phyloP scores from a whole-genome alignment of 2,113 vertebrate species.

The Symphodus melops region DNA sequence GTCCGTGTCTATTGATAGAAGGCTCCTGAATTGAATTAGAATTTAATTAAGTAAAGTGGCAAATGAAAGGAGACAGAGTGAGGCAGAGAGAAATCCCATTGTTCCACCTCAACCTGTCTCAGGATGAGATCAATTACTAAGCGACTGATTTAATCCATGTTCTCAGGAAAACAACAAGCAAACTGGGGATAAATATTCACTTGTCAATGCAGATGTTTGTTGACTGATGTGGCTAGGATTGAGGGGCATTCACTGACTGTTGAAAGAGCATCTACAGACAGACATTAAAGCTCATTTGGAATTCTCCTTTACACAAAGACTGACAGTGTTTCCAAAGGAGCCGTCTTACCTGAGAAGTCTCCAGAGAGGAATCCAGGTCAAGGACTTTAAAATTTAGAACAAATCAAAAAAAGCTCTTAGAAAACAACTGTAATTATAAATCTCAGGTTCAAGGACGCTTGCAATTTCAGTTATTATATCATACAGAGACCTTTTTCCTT shows the following conservation, averaged over 20 bases:
- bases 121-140: constrained; percentile 53
- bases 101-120: constrained; percentile 55
- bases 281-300: constrained; percentile 5
- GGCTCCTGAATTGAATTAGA: constrained; percentile 49
- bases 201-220: constrained; percentile 46
- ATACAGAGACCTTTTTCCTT: too few species aligned
- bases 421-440: not conserved
- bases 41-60: constrained; percentile 63
- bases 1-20: constrained; percentile 55
- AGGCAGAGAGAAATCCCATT: constrained; percentile 52
- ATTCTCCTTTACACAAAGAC: not conserved
- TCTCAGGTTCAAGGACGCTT: not conserved
- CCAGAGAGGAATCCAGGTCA: not conserved
- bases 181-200: constrained; percentile 54
- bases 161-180: constrained; percentile 48
- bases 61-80: constrained; percentile 52
- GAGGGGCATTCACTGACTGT: not conserved
- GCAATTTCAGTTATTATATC: not conserved
- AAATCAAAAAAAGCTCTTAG: too few species aligned
- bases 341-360: not conserved
- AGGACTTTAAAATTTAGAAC: not conserved
- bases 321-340: not conserved
- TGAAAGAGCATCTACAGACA: not conserved
- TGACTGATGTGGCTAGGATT: constrained; percentile 1
- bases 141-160: constrained; percentile 54